These are phyloP conservation scores for Parapristionchus giblindavisi DNA, from an alignment of 2,888 invertebrate genomes.

Conservation along the genomic window DNA sequence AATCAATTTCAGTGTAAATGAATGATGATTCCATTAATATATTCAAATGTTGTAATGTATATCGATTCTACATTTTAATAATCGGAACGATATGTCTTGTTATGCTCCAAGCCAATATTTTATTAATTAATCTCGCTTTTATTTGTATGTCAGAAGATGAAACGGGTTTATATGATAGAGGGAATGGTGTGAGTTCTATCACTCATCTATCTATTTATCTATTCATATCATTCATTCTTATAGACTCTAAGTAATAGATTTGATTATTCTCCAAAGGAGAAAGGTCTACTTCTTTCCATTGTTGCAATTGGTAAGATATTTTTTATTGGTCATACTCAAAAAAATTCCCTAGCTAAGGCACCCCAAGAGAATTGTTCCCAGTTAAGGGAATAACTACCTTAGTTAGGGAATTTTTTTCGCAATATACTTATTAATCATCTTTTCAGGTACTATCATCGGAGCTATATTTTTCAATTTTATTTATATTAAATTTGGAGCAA, in stretches of 20 bases:
- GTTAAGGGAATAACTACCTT: no score
- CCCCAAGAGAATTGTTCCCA: no score
- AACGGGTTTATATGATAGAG: not conserved
- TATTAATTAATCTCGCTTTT: constrained; percentile 12
- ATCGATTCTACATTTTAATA: constrained; percentile 13
- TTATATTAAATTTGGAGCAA: constrained; percentile 21
- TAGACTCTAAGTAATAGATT: constrained; percentile 2
- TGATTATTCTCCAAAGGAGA: constrained; percentile 6
- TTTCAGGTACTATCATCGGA: constrained; percentile 12
- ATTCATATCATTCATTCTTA: not conserved
- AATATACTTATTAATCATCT: no score
- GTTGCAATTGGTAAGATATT: constrained; percentile 3
- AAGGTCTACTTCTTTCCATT: not conserved
- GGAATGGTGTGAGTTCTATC: not conserved
- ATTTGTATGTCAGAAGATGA: constrained; percentile 21
- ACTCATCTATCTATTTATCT: not conserved
- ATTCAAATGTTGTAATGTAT: not conserved
- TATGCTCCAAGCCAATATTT: constrained; percentile 6
- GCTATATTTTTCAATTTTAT: constrained; percentile 5
- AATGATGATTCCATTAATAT: not conserved
- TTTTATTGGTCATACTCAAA: no score
- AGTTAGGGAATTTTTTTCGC: no score
- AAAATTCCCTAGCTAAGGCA: no score
- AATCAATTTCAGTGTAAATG: no score
- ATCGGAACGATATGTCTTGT: constrained; percentile 9